These are phyloP conservation scores for Thereva unica DNA, from an alignment of 2,888 invertebrate species.

Conservation along the genomic window DNA sequence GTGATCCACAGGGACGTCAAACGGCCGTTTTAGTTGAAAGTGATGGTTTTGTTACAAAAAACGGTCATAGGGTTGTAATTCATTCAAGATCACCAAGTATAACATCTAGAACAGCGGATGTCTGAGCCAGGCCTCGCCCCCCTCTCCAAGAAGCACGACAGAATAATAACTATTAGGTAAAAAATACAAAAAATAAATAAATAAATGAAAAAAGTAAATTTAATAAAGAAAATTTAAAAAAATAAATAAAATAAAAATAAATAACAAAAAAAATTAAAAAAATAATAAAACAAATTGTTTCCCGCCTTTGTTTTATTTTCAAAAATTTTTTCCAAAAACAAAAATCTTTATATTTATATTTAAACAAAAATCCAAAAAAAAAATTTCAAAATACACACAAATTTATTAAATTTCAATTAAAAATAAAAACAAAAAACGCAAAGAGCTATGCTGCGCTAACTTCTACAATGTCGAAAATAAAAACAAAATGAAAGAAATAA, in stretches of 20 bases:
- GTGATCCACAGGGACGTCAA: constrained; percentile 62
- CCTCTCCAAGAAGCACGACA: constrained; percentile 66
- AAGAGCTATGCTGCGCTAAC: too few relatives aligned
- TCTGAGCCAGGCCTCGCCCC: constrained; percentile 79
- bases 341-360: too few relatives aligned
- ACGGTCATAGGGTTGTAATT: constrained; percentile 88
- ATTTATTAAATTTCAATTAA: too few relatives aligned
- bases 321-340: too few relatives aligned
- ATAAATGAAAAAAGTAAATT: constrained; percentile 4
- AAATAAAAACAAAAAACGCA: too few relatives aligned
- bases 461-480: too few relatives aligned
- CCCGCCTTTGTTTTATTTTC: constrained; percentile 4
- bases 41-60: constrained; percentile 81
- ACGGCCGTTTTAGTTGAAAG: constrained; percentile 85
- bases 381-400: too few relatives aligned
- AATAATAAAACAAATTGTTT: constrained; percentile 6
- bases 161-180: constrained; percentile 46
- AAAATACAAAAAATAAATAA: constrained; percentile 44
- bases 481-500: too few relatives aligned
- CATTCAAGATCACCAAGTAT: constrained; percentile 85
- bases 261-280: constrained; percentile 13
- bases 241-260: constrained; percentile 38
- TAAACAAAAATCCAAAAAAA: too few relatives aligned
- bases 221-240: constrained; percentile 37
- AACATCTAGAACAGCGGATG: constrained; percentile 81